phyloP scores from a whole-genome alignment of 2,113 vertebrate genomes.

The Amblyornis subalaris region DNA sequence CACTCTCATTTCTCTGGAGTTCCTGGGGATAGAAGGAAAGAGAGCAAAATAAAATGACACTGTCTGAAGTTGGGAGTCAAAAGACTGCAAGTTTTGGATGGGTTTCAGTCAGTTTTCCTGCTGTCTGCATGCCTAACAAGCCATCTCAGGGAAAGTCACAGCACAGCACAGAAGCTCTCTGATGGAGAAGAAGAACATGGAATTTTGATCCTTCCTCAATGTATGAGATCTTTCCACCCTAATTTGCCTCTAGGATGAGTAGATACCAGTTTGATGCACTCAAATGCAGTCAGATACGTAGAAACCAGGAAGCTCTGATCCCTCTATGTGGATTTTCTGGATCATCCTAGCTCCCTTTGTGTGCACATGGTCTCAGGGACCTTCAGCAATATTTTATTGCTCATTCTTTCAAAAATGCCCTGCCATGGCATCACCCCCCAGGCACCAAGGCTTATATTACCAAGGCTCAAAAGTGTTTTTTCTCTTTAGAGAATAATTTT shows the following conservation, averaged over 20 bases:
- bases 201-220: not conserved
- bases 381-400: not conserved
- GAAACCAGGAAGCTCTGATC: not conserved
- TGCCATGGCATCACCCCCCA: not conserved
- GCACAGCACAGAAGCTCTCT: no score
- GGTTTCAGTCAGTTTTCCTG: not conserved
- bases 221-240: not conserved
- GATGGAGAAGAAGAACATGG: no score
- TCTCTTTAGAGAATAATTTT: not conserved
- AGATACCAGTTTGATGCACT: not conserved
- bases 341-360: not conserved
- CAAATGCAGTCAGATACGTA: not conserved
- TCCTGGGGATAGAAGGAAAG: slow-evolving; percentile 24
- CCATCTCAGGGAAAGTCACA: not conserved
- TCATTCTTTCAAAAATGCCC: not conserved
- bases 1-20: slow-evolving; percentile 43
- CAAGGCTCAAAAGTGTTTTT: not conserved
- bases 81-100: not conserved
- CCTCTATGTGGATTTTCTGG: not conserved
- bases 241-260: not conserved
- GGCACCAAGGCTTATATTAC: not conserved
- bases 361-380: not conserved
- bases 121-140: not conserved
- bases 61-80: not conserved
- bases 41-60: not conserved